These are phyloP conservation scores for Meliscaeva auricollis DNA, from an alignment of 2,888 invertebrate genomes.

Conservation along the genomic window DNA sequence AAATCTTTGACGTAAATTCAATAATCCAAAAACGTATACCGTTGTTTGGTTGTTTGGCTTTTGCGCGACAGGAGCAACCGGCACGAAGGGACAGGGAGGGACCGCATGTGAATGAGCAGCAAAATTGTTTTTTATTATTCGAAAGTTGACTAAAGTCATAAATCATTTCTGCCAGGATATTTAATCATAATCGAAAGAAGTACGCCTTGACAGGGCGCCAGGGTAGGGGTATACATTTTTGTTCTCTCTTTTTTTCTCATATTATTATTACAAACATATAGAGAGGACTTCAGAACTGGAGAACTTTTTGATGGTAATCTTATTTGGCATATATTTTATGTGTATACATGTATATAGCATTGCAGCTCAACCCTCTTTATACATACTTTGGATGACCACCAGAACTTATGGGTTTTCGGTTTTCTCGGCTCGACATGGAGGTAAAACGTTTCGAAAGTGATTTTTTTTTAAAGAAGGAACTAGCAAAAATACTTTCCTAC, in stretches of 20 bases:
- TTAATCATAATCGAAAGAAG: conserved; percentile 76
- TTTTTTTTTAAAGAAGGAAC: conserved; percentile 16
- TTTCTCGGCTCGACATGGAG: not conserved
- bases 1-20: conserved; percentile 76
- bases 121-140: conserved; percentile 75
- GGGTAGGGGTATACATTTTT: conserved; percentile 54
- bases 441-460: conserved; percentile 34
- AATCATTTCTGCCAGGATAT: conserved; percentile 74
- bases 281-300: conserved; percentile 32
- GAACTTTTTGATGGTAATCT: conserved; percentile 74
- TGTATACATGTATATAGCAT: conserved; percentile 23
- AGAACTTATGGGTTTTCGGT: conserved; percentile 14
- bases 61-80: conserved; percentile 25
- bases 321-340: conserved; percentile 53
- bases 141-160: conserved; percentile 75
- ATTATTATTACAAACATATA: not conserved
- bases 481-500: not conserved
- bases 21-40: conserved; percentile 66
- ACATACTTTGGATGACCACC: conserved; percentile 37
- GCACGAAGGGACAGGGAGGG: not conserved
- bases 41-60: conserved; percentile 21
- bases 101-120: conserved; percentile 69
- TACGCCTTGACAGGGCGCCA: conserved; percentile 68
- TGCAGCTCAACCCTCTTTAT: conserved; percentile 3
- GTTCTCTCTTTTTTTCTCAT: not conserved